Percentiles rank a stretch among this genome's conserved stretches.
phyloP scores from a whole-genome alignment of 2,113 vertebrate genomes.

The Ptilonorhynchus violaceus region DNA sequence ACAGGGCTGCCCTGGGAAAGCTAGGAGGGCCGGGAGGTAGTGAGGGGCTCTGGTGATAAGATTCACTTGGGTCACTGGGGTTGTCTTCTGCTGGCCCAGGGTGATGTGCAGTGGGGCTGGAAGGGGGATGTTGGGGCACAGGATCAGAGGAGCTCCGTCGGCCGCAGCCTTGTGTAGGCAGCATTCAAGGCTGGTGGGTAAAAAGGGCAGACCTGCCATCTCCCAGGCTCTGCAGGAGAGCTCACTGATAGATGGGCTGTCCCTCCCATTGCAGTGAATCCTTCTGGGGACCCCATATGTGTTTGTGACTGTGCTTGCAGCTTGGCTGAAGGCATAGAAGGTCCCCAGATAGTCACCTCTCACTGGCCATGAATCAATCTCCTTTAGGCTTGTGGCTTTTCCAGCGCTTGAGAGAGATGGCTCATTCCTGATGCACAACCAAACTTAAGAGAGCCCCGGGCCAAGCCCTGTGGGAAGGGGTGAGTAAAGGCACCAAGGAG shows the following conservation, averaged over 20 bases:
- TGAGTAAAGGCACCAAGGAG: neutral
- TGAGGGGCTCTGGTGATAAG: neutral
- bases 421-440: neutral
- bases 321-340: neutral
- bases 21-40: neutral
- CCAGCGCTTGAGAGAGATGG: neutral
- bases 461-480: neutral
- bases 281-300: accelerated
- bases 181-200: neutral
- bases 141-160: neutral
- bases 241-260: neutral
- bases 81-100: neutral
- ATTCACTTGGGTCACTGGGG: neutral
- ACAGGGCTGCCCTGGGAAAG: neutral
- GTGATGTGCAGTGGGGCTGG: neutral
- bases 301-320: neutral
- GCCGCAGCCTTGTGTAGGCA: neutral
- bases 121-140: neutral
- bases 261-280: neutral
- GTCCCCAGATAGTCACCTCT: neutral
- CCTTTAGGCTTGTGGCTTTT: neutral
- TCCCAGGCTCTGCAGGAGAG: neutral
- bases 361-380: accelerated
- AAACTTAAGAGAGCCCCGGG: neutral
- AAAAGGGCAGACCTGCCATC: neutral